Conservation (phyloP, 2,888 invertebrate species). For the Nomada hirtipes region DNA sequence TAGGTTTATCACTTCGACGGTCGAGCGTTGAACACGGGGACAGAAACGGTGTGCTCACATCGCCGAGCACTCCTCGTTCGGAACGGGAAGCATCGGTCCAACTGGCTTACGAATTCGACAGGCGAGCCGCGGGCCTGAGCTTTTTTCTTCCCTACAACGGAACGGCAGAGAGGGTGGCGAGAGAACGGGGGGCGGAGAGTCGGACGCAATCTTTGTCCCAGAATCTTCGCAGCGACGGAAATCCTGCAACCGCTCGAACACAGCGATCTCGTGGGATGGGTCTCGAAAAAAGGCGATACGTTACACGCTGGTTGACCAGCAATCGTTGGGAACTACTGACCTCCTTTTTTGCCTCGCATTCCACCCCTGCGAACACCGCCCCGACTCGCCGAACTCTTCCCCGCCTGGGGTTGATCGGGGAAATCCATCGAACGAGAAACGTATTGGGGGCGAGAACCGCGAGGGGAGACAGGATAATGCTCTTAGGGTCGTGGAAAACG, state of each 20-base stretch:
- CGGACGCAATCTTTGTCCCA: conserved; percentile 40
- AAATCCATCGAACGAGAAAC: conserved; percentile 8
- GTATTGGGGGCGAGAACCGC: neutral
- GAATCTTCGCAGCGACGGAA: conserved; percentile 43
- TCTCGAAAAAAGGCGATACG: conserved; percentile 20
- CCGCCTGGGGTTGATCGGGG: conserved; percentile 3
- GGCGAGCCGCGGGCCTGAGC: neutral
- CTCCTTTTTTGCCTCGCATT: conserved; percentile 8
- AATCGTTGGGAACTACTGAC: conserved; percentile 28
- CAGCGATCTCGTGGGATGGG: conserved; percentile 24
- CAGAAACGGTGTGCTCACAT: conserved; percentile 2
- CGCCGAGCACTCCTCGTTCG: conserved; percentile 1
- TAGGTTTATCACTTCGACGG: conserved; percentile 5
- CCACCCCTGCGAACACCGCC: neutral
- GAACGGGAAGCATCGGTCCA: neutral
- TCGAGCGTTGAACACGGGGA: neutral
- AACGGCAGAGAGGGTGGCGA: too few relatives aligned
- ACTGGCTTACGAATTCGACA: conserved; percentile 27
- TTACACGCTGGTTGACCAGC: conserved; percentile 37
- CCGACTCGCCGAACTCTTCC: neutral
- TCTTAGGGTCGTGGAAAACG: neutral
- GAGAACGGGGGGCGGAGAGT: neutral
- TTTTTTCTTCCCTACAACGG: neutral
- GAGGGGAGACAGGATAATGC: neutral
- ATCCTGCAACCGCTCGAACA: conserved; percentile 46